Base-by-base conservation (phyloP, 2,888 invertebrate species). In the Erebia epiphron region DNA sequence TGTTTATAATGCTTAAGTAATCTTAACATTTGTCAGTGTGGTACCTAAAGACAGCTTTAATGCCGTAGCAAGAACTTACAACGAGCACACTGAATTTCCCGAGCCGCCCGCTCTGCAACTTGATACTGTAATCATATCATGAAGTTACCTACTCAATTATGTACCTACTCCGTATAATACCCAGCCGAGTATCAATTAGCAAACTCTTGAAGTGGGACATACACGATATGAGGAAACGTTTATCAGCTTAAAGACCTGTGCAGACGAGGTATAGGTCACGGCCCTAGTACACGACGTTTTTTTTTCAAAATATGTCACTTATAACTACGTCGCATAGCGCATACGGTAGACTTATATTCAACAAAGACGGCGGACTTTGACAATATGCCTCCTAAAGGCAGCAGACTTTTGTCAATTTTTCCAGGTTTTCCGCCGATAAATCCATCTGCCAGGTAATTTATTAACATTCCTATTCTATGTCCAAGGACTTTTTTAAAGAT, bases 121-220 rank as follows among this genome's bases (percentile, higher is more conserved):
- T 70, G 66, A 60, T 60, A 68, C 60, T 46, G 65, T 73, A 77
- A 77, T 74, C 76, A 75, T 71, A 75, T 73, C 72, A 71, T 75
- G 73, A 75, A 75, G 72, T 74, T 75, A 74, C 73, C 71, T 74
- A 73, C 67, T 74, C 75, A 76, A 75, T 77, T 75, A 74, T 71
- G 69, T 67, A 71, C n/a, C n/a, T n/a, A n/a, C 66, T 67, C 60
- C 63, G 69, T 71, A 60, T 73, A 70, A 75, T 72, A 72, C 69
- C 49, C 41, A 67, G 63, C 63, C 66, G 70, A 73, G 69, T 65
- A 75, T 74, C 73, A 77, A 74, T 76, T 75, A 76, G 73, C 74
- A 65, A 74, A 73, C 71, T 72, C 70, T 61, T 74, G 62, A 69
- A 72, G 66, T 70, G 67, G 62, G 67, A 71, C 68, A 68, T 52